Conservation (phyloP, 2,797 vertebrate species). For the Enteromius viviparus region DNA sequence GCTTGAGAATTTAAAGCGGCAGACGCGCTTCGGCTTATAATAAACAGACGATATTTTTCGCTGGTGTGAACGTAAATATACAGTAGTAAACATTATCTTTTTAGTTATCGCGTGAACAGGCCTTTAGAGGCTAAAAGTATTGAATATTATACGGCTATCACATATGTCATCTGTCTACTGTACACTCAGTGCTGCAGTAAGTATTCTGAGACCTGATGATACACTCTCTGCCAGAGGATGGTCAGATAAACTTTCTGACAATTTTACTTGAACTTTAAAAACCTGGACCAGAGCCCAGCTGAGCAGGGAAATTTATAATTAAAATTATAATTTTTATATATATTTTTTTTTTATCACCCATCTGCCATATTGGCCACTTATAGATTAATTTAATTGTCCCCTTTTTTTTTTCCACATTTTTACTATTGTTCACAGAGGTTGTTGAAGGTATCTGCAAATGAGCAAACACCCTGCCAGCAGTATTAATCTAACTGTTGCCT, state of each 20-base stretch:
- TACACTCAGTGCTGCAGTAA: background rate
- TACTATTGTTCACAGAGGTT: background rate
- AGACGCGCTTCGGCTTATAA: too few species aligned
- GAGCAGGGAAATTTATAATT: background rate
- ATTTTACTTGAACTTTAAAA: slow-evolving; percentile 15
- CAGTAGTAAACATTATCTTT: too few species aligned
- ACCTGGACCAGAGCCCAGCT: background rate
- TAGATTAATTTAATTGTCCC: background rate
- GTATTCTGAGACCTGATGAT: slow-evolving; percentile 19
- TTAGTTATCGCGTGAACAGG: too few species aligned
- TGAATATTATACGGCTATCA: background rate
- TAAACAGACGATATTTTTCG: too few species aligned
- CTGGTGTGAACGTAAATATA: too few species aligned
- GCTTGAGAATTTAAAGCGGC: too few species aligned
- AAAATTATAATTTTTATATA: background rate
- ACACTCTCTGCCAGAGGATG: slow-evolving; percentile 47
- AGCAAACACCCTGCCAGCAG: slow-evolving; percentile 63
- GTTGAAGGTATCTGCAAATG: slow-evolving; percentile 7
- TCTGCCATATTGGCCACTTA: background rate
- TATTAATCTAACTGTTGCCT: slow-evolving; percentile 70
- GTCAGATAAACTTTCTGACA: slow-evolving; percentile 43
- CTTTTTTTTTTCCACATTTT: background rate
- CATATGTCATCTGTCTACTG: slow-evolving; percentile 25
- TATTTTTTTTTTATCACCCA: background rate
- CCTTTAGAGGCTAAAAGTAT: background rate